Evolutionary conservation across 2,888 invertebrate genomes (phyloP).

Genomic region (Scrobipalpa costella): DNA sequence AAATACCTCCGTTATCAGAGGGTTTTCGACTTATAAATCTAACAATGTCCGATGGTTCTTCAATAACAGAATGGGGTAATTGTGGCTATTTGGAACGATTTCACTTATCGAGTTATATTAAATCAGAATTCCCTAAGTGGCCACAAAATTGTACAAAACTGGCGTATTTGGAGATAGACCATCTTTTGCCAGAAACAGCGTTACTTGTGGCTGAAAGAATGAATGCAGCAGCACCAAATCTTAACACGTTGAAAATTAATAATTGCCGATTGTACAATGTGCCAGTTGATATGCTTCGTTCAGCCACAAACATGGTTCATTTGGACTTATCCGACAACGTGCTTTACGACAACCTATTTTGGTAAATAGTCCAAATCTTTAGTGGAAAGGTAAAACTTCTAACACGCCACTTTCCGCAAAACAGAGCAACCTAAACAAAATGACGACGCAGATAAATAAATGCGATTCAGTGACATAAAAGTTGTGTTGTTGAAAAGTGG

Average conservation of each 20-base stretch:
- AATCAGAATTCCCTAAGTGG: background rate
- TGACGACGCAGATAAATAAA: no score
- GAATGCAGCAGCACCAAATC: background rate
- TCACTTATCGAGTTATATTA: background rate
- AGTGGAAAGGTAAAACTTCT: no score
- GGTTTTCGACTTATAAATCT: background rate
- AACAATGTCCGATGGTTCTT: background rate
- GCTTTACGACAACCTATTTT: background rate
- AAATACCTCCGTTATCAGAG: slow-evolving; percentile 5
- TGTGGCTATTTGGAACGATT: background rate
- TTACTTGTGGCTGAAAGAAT: background rate
- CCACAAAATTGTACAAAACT: background rate
- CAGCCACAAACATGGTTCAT: background rate
- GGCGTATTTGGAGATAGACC: background rate
- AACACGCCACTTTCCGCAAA: no score
- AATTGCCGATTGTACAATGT: background rate
- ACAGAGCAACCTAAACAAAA: no score
- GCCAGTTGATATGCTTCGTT: background rate
- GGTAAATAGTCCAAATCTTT: background rate
- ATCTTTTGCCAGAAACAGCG: background rate
- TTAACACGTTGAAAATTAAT: background rate
- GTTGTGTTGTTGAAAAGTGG: no score
- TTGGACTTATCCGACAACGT: background rate
- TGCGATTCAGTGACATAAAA: no score
- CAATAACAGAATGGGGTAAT: slow-evolving; percentile 1